Conservation (phyloP, 2,888 invertebrate species). For the Galeruca laticollis region DNA sequence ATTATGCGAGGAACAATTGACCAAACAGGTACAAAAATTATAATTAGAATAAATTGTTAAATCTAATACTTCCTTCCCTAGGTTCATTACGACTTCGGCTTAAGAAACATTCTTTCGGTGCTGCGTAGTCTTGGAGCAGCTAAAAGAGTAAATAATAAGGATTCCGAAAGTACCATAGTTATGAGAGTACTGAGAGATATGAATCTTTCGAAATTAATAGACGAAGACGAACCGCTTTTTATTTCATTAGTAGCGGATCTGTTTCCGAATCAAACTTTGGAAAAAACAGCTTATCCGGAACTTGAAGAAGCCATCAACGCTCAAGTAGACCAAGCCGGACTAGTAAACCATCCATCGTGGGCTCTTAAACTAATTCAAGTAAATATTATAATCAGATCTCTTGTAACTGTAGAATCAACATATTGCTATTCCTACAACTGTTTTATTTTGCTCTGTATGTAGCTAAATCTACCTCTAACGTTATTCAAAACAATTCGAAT, state of each 20-base stretch:
- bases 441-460: too few relatives aligned
- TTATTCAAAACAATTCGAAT: too few relatives aligned
- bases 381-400: too few relatives aligned
- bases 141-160: slow-evolving; percentile 90
- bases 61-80: slow-evolving; percentile 60
- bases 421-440: too few relatives aligned
- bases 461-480: too few relatives aligned
- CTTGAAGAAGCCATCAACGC: slow-evolving; percentile 88
- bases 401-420: too few relatives aligned
- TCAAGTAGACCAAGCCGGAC: slow-evolving; percentile 83
- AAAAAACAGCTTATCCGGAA: slow-evolving; percentile 91
- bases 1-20: slow-evolving; percentile 95
- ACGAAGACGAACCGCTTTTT: slow-evolving; percentile 98
- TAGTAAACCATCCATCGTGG: slow-evolving; percentile 96
- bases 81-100: slow-evolving; percentile 97
- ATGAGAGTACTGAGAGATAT: slow-evolving; percentile 97
- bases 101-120: slow-evolving; percentile 95
- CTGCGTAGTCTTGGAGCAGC: slow-evolving; percentile 92
- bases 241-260: slow-evolving; percentile 95
- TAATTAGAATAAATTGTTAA: too few relatives aligned
- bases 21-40: slow-evolving; percentile 81
- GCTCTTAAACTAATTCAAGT: slow-evolving; percentile 92
- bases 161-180: slow-evolving; percentile 94
- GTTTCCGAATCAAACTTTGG: slow-evolving; percentile 94
- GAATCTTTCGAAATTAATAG: slow-evolving; percentile 97